Base-by-base conservation (phyloP, 2,113 vertebrate species). In the Podarcis cretensis region DNA sequence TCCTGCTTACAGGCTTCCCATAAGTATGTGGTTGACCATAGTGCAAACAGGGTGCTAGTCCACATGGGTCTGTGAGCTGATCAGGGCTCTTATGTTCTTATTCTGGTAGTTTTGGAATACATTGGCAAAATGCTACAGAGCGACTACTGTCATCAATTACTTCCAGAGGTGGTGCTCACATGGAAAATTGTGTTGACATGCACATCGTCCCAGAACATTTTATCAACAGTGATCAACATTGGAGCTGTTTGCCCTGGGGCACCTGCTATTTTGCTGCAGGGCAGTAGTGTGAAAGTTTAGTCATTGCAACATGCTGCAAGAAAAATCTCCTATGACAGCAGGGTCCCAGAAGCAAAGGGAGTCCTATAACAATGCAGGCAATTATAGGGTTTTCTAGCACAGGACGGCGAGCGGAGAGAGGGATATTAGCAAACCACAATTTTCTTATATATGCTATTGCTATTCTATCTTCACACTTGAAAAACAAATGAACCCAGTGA, bases 211-310 rank as follows among this genome's bases (percentile, higher is more conserved):
- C 59, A 77, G 25, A 66, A 86, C 37, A 77, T 25, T 71, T 71
- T 77, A 86, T 86, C 59, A 77, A 77, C 57, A 77, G 5, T 66
- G 35, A 77, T 77, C 73, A 86, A 77, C 74, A 78, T 86, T 77
- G 66, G 57, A 77, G 57, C 40, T 66, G 32, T 77, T 66, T 86
- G 74, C 84, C 84, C 75, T 77, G 57, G 59, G 73, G 84, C 84
- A 77, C 43, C 84, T 77, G 23, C 57, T 73, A 77, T 37, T 40
- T 30, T 40, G 74, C 84, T 65, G 16, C 73, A 77, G 74, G 74
- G 14, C 35, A 77, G 32, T 18, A 65, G 18, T 32, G 43, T 68
- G 65, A 84, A 84, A 73, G 30, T 77, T 77, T 77, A 66, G 35
- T 37, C 35, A 66, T 2, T 78, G 84, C 84, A 78, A 66, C 59